Percentiles rank a stretch among this genome's conserved stretches.
These are phyloP conservation scores for Hyperoodon ampullatus DNA, from an alignment of 2,113 vertebrate genomes.

Conservation along the genomic window DNA sequence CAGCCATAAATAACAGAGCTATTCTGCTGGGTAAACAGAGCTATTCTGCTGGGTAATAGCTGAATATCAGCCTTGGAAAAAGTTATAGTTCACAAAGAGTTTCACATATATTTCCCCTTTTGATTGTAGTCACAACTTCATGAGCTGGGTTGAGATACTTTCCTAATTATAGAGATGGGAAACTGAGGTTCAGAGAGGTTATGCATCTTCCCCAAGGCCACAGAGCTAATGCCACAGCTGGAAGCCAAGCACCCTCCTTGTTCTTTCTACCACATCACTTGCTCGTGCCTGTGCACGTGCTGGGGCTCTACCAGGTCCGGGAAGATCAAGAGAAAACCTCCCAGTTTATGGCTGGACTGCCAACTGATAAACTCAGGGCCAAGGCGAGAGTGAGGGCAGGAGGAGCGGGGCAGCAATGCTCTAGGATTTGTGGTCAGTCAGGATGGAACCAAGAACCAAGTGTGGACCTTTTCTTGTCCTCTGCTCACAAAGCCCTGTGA, in stretches of 20 bases:
- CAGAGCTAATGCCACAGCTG: neutral
- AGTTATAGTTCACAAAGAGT: neutral
- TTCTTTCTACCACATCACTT: neutral
- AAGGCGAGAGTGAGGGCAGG: neutral
- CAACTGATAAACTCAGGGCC: neutral
- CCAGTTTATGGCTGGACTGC: neutral
- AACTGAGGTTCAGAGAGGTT: neutral
- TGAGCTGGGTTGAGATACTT: neutral
- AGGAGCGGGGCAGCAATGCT: rapidly evolving
- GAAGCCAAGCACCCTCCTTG: neutral
- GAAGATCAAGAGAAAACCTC: neutral
- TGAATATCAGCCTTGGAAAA: neutral
- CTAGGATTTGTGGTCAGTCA: neutral
- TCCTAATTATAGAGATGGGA: neutral
- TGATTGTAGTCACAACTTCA: neutral
- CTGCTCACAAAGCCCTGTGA: neutral
- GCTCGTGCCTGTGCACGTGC: no score
- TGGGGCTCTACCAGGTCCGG: neutral
- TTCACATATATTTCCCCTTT: neutral
- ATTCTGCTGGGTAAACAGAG: neutral
- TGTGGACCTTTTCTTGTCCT: neutral
- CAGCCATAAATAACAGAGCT: neutral
- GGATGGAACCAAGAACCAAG: neutral
- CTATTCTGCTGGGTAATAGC: neutral
- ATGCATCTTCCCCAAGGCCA: neutral